Percentiles rank a stretch among this genome's conserved stretches.
phyloP scores from a whole-genome alignment of 2,113 vertebrate species.

The Mormyrus lacerda region DNA sequence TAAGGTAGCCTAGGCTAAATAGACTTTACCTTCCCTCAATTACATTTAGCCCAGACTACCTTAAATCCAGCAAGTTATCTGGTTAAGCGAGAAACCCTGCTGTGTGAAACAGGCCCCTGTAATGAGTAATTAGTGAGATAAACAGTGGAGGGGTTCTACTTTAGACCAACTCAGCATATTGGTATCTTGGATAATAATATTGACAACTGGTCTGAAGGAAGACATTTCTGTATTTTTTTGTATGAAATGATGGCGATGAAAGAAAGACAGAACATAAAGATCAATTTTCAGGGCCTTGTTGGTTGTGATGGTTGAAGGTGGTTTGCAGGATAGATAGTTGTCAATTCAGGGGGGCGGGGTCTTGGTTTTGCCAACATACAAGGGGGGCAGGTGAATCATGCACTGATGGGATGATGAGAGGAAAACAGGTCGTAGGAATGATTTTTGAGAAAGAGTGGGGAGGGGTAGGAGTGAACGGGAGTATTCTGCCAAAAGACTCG shows the following conservation, averaged over 20 bases:
- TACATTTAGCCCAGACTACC: too few relatives aligned
- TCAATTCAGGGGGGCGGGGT: neutral
- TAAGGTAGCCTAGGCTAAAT: too few relatives aligned
- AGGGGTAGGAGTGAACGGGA: neutral
- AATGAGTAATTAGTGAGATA: neutral
- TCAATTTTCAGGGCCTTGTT: neutral
- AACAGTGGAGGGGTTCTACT: neutral
- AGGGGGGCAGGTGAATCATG: neutral
- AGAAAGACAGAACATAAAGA: neutral
- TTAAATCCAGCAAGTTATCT: too few relatives aligned
- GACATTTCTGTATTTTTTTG: neutral
- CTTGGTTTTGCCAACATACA: neutral
- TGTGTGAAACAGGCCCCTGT: neutral
- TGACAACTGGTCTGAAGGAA: neutral
- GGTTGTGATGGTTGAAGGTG: neutral
- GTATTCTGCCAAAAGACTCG: neutral
- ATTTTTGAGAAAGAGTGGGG: neutral
- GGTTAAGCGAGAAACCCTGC: too few relatives aligned
- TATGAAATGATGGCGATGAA: neutral
- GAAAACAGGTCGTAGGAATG: neutral
- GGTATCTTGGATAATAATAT: neutral
- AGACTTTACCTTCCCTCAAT: too few relatives aligned
- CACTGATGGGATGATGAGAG: neutral
- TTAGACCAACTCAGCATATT: neutral
- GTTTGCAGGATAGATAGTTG: neutral